phyloP scores from a whole-genome alignment of 2,888 invertebrate genomes.

The Galerucella calmariensis region DNA sequence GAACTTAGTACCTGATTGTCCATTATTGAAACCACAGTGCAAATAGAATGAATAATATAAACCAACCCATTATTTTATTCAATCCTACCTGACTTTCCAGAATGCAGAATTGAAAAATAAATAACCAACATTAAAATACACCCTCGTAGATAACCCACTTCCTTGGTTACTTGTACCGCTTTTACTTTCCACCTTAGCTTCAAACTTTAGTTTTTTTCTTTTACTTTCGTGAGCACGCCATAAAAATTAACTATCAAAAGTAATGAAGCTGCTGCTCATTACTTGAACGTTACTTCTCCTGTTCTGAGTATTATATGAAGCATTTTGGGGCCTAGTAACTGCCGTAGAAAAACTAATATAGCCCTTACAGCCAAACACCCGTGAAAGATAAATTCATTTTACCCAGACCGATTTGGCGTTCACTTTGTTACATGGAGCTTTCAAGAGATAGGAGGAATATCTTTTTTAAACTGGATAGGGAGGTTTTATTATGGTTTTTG shows the following conservation, averaged over 20 bases:
- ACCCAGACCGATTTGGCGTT: slow-evolving; percentile 33
- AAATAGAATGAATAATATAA: no score
- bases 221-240: slow-evolving; percentile 7
- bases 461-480: not conserved
- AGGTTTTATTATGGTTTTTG: not conserved
- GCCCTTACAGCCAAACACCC: slow-evolving; percentile 43
- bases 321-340: slow-evolving; percentile 34
- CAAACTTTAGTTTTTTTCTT: slow-evolving; percentile 3
- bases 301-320: slow-evolving; percentile 31
- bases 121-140: not conserved
- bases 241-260: slow-evolving; percentile 40
- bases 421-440: slow-evolving; percentile 17
- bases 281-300: slow-evolving; percentile 27
- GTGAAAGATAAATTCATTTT: slow-evolving; percentile 45
- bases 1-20: no score
- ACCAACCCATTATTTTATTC: no score
- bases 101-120: not conserved
- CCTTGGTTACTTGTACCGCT: not conserved
- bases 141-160: not conserved
- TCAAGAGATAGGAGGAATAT: slow-evolving; percentile 15
- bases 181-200: not conserved
- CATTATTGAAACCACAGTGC: no score
- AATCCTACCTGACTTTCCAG: not conserved
- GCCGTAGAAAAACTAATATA: slow-evolving; percentile 42
- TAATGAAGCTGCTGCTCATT: slow-evolving; percentile 35